phyloP scores from a whole-genome alignment of 2,888 invertebrate species.

The Keiferia lycopersicella region DNA sequence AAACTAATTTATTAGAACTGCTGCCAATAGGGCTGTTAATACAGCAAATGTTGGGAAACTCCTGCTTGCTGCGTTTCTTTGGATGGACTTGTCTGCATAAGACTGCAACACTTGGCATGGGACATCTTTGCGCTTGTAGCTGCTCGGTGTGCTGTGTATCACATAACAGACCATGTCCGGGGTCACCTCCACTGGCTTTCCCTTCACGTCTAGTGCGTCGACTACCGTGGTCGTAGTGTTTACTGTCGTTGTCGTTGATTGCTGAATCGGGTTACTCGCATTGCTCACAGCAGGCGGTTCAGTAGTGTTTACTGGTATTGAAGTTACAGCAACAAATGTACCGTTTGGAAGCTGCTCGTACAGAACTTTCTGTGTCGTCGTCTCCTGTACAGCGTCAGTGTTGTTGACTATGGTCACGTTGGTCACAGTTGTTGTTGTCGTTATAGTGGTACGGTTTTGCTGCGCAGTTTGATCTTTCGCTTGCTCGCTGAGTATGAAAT shows the following conservation, averaged over 20 bases:
- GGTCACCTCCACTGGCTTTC: conserved; percentile 63
- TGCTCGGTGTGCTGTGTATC: conserved; percentile 49
- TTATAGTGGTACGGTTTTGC: conserved; percentile 50
- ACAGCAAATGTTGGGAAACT: conserved; percentile 56
- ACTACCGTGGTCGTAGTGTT: conserved; percentile 64
- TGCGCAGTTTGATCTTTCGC: conserved; percentile 41
- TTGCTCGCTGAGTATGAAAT: conserved; percentile 62
- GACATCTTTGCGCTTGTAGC: conserved; percentile 58
- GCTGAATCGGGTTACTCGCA: conserved; percentile 37
- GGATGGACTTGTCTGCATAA: conserved; percentile 64
- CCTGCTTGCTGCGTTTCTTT: conserved; percentile 55
- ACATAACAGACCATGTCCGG: conserved; percentile 70
- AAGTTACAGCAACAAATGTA: conserved; percentile 57
- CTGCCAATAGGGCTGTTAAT: conserved; percentile 46
- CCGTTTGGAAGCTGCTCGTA: conserved; percentile 64
- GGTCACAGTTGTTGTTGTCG: conserved; percentile 59
- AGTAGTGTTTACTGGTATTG: conserved; percentile 43
- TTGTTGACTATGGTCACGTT: conserved; percentile 61
- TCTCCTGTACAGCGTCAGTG: conserved; percentile 40
- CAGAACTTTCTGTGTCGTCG: conserved; percentile 37
- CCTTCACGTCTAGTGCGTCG: conserved; percentile 71
- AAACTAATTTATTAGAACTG: conserved; percentile 37
- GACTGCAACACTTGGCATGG: conserved; percentile 66
- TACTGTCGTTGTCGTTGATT: conserved; percentile 56
- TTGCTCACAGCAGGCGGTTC: conserved; percentile 36